Conservation (phyloP, 2,113 vertebrate genomes). For the Phocoena phocoena region DNA sequence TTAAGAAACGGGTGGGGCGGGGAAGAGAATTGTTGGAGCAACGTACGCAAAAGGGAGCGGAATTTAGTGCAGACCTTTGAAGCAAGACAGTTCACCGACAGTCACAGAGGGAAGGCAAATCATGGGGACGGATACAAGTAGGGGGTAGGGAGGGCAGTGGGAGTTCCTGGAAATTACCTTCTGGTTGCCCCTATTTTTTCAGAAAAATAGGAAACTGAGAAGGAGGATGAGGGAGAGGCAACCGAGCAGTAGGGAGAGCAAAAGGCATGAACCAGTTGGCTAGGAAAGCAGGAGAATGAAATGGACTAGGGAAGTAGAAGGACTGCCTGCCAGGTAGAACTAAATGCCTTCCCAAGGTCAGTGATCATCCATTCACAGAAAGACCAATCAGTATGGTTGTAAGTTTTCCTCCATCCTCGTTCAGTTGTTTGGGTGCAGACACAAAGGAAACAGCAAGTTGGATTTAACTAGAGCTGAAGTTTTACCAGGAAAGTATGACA, state of each 20-base stretch:
- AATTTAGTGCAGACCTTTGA: not conserved
- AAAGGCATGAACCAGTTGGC: not conserved
- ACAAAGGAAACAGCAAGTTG: not conserved
- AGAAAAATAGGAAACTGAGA: not conserved
- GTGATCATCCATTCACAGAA: not conserved
- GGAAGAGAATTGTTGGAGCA: not conserved
- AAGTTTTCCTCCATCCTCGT: not conserved
- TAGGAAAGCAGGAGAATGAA: not conserved
- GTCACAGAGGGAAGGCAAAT: not conserved
- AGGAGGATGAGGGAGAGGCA: not conserved
- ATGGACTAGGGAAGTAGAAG: not conserved
- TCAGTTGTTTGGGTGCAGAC: not conserved
- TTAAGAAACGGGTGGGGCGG: not conserved
- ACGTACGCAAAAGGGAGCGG: accelerated
- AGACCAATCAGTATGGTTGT: not conserved
- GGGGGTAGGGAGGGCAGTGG: not conserved
- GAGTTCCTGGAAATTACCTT: not conserved
- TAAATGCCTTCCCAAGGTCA: not conserved
- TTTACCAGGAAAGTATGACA: too few species aligned
- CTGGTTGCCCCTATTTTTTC: not conserved
- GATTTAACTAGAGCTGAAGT: not conserved
- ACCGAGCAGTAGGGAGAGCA: not conserved
- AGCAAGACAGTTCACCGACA: not conserved
- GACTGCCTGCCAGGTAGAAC: not conserved
- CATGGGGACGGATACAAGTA: accelerated